Evolutionary conservation across 2,113 vertebrate genomes (phyloP).

Genomic region (Zosterops hypoxanthus): DNA sequence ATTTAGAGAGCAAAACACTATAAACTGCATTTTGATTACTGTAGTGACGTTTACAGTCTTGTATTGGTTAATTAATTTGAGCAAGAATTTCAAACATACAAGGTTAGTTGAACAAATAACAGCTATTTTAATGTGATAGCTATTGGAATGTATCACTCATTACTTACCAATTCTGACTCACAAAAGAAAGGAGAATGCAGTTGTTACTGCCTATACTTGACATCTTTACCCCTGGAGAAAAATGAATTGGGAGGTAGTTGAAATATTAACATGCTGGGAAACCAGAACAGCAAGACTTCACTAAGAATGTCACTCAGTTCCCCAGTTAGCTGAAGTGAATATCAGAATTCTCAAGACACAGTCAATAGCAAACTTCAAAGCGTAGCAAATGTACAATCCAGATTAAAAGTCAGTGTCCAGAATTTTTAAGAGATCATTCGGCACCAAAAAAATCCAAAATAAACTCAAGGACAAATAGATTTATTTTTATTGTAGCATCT

Average conservation of each 20-base stretch:
- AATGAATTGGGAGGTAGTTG: background rate
- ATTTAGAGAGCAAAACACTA: background rate
- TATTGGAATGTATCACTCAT: background rate
- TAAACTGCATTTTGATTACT: background rate
- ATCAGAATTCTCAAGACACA: background rate
- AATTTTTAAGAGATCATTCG: background rate
- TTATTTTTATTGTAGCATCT: background rate
- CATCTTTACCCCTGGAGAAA: background rate
- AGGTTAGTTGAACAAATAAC: background rate
- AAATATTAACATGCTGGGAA: background rate
- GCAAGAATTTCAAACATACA: background rate
- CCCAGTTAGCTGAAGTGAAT: background rate
- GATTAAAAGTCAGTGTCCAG: background rate
- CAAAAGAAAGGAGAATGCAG: background rate
- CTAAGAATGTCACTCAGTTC: background rate
- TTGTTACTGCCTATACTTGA: background rate
- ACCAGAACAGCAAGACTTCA: background rate
- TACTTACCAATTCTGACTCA: background rate
- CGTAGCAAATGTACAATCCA: background rate
- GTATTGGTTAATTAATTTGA: background rate
- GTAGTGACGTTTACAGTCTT: background rate
- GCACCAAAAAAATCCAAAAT: background rate
- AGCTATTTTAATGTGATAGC: background rate
- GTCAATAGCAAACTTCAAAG: background rate
- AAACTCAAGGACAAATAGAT: background rate